Evolutionary conservation across 2,797 vertebrate genomes (phyloP), one percentile per base, ranked within the genome.

Genomic region (Amazonetta brasiliensis): DNA sequence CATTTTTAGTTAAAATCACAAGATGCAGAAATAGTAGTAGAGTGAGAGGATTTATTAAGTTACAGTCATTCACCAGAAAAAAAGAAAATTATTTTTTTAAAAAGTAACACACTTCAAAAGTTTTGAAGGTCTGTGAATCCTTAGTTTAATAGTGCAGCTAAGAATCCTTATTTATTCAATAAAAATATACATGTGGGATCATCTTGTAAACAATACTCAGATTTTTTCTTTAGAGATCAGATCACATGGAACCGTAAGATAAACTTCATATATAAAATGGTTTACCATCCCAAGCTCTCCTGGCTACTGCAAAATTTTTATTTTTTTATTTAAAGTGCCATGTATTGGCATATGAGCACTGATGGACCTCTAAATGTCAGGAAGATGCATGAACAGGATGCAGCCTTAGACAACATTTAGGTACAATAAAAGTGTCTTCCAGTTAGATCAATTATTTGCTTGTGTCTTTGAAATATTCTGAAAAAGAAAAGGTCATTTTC

Each of bases 1-100:
- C 11, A 78, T 89, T 94, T 94, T 94, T 67, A 76, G 62, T 93
- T 94, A 94, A 71, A 93, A 94, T 95, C 66, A 96, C 92, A 92
- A 97, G 66, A 44, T 50, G 37, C 41, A 94, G 30, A 93, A 84
- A 62, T 39, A 72, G 23, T 5, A 82, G 21, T 3, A 87, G 11
- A 64, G 41, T 54, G 26, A 69, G 22, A 8, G 31, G 66, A 12
- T 77, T 92, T 73, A 73, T 50, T 79, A 89, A 87, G 35, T 75
- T 33, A 11, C 12, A 71, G 20, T 28, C 12, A 67, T 56, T 80
- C 85, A 79, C 77, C 60, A 78, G 56, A 86, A 75, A 43, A 54
- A 54, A 54, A 48, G 26, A 93, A 76, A 94, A 66, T 35, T 72
- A 84, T 81, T 84, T 84, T 63, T 63, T 10, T 21, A 43, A 56